Percentiles rank a stretch among this genome's conserved stretches.
Conservation (phyloP, 2,113 vertebrate genomes). For the Phaethon lepturus region DNA sequence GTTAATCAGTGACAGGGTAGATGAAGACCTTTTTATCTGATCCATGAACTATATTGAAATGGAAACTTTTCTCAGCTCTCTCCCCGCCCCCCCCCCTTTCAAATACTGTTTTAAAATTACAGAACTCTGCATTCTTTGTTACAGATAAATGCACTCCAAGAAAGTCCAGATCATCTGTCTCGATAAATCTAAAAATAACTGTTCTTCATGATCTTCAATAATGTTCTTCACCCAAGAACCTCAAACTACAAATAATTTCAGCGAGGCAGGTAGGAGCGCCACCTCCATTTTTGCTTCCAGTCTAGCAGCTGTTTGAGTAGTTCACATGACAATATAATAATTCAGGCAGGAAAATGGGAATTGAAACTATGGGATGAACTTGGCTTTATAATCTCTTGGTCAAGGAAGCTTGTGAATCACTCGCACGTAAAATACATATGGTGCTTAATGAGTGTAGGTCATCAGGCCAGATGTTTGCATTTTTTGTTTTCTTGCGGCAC, state of each 20-base stretch:
- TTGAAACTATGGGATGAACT: neutral
- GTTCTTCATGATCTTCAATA: neutral
- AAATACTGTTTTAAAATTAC: neutral
- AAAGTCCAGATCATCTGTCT: neutral
- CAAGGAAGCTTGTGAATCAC: neutral
- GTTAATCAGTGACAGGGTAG: neutral
- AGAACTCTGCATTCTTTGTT: neutral
- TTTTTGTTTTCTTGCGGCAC: neutral
- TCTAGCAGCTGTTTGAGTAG: neutral
- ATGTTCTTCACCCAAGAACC: neutral
- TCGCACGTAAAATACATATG: neutral
- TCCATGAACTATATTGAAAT: neutral
- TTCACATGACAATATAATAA: neutral
- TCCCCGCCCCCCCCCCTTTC: neutral
- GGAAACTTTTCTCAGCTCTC: neutral
- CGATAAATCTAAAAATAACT: neutral
- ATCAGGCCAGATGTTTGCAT: rapidly evolving
- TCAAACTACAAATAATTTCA: neutral
- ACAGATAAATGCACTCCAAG: neutral
- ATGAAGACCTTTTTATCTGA: neutral
- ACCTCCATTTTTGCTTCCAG: neutral
- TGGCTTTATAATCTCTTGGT: neutral
- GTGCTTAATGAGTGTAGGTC: neutral
- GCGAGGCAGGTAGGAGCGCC: neutral
- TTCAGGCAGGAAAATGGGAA: neutral